Base-by-base conservation (phyloP, 2,888 invertebrate species). In the Tillus elongatus region DNA sequence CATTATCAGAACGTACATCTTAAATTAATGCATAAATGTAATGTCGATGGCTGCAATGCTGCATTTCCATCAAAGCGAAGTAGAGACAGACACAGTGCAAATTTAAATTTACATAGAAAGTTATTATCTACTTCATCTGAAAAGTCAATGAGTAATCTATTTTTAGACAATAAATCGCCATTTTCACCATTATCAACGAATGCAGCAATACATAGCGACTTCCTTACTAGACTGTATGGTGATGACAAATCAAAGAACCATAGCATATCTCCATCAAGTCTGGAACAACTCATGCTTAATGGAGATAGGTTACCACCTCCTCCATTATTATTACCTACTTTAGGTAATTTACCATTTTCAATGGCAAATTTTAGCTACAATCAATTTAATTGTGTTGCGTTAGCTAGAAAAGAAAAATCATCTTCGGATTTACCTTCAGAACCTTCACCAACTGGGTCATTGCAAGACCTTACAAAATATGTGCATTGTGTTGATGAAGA, bases 1-100 rank as follows among this genome's bases (percentile, higher is more conserved):
- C 96, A 96, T 63, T 95, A 91, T 64, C 92, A 92, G 70, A 93
- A 89, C 64, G 87, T 90, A 6, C 95, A 96, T 66, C 76, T 95
- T 35, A 95, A 95, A 67, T 68, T 93, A 41, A 89, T 92, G 84
- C 93, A 93, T 67, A 88, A 87, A 60, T 96, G 96, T 68, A 88
- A 83, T 55, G 83, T 91, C 14, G 92, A 92, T 47, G 92, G 93
- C 1, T 96, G 96, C 63, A 87, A 87, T 66, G 93, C 93, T 0
- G 86, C 91, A 0, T 96, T 95, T 62, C 87, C 91, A 3, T 92
- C 93, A 1, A 93, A 91, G 60, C 72, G 91, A 39, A 89, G 86
- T 55, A 79, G 93, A 51, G 95, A 96, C 57, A 75, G 91, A 2
- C 95, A 96, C 64, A 89, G 89, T 58, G 80, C 90, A 11, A 95